These are phyloP conservation scores for Pristionchus entomophagus DNA, from an alignment of 2,888 invertebrate species.

Conservation along the genomic window DNA sequence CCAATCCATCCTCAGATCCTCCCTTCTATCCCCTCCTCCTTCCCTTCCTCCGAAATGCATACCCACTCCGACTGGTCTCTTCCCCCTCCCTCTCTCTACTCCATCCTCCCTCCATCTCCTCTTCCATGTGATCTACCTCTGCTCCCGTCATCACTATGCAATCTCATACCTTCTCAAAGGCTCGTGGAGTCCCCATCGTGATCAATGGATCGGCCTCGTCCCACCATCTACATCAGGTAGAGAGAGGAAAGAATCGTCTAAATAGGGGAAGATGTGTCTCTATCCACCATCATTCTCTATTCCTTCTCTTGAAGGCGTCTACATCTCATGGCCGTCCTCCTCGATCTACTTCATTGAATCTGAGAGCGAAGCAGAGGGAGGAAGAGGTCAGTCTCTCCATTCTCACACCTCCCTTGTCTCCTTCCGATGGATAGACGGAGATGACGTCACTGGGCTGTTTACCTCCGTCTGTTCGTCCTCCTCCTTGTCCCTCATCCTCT, in stretches of 20 bases:
- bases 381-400: slow-evolving; percentile 49
- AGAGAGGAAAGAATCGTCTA: too few relatives aligned
- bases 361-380: slow-evolving; percentile 47
- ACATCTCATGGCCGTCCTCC: slow-evolving; percentile 59
- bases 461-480: background rate
- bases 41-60: slow-evolving; percentile 46
- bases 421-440: background rate
- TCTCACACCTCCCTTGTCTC: background rate
- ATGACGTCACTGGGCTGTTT: slow-evolving; percentile 10
- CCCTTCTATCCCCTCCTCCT: slow-evolving; percentile 15
- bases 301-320: slow-evolving; percentile 48
- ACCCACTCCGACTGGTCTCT: background rate
- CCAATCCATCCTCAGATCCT: slow-evolving; percentile 15
- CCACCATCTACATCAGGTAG: slow-evolving; percentile 43
- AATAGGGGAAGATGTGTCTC: background rate
- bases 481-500: background rate
- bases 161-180: slow-evolving; percentile 67
- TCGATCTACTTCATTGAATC: slow-evolving; percentile 60
- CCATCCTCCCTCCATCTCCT: background rate
- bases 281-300: background rate
- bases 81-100: background rate
- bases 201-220: slow-evolving; percentile 58
- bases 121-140: slow-evolving; percentile 16
- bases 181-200: slow-evolving; percentile 63
- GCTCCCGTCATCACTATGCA: slow-evolving; percentile 55